Percentiles rank a stretch among this genome's conserved stretches.
These are phyloP conservation scores for Sebastes hubbsi DNA, from an alignment of 2,797 vertebrate species.

Conservation along the genomic window DNA sequence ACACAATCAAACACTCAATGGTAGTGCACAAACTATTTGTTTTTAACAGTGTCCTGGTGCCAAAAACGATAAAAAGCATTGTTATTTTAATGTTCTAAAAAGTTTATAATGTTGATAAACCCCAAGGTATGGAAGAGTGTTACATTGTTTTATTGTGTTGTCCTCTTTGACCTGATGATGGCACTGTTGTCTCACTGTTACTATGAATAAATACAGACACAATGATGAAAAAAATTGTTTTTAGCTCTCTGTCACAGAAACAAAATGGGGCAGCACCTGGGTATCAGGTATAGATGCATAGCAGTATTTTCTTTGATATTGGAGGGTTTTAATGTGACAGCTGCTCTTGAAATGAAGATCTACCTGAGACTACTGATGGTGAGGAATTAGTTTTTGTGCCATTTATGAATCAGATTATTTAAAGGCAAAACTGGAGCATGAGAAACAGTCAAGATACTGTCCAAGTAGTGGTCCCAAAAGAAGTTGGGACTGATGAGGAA, in stretches of 20 bases:
- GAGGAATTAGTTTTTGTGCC: neutral
- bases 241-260: neutral
- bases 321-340: neutral
- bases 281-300: neutral
- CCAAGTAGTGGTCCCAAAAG: neutral
- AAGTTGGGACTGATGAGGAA: neutral
- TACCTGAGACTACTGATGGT: neutral
- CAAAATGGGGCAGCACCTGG: neutral
- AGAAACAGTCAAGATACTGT: neutral
- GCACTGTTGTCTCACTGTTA: neutral
- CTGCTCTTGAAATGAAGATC: neutral
- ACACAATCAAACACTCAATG: neutral
- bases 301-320: neutral
- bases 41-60: neutral
- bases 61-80: neutral
- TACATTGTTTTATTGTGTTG: neutral
- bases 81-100: neutral
- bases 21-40: neutral
- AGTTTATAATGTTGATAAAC: neutral
- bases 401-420: neutral
- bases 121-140: neutral
- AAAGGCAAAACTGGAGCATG: neutral
- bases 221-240: neutral
- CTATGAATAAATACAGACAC: neutral
- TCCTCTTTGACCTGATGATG: neutral